Percentiles rank a stretch among this genome's conserved stretches.
These are phyloP conservation scores for Balearica regulorum DNA, from an alignment of 2,797 vertebrate genomes.

Conservation along the genomic window DNA sequence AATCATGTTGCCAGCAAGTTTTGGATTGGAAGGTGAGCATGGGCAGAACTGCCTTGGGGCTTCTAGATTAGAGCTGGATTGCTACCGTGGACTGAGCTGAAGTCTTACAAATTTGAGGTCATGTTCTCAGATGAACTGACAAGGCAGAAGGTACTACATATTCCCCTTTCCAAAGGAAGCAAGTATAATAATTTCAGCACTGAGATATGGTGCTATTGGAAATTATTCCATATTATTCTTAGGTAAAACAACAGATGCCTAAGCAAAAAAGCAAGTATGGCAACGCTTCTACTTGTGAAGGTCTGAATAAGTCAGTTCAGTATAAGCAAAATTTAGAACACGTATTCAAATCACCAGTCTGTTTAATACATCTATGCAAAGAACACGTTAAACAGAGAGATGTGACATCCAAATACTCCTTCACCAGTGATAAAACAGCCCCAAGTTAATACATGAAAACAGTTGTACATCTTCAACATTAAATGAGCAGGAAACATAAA, in stretches of 20 bases:
- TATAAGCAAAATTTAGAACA: constrained; percentile 26
- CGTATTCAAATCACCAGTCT: background rate
- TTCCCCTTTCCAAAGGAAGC: background rate
- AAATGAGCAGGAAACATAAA: background rate
- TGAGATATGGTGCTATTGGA: background rate
- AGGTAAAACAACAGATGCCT: constrained; percentile 17
- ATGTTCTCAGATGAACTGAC: background rate
- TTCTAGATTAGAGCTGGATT: background rate
- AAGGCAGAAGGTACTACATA: background rate
- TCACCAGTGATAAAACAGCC: background rate
- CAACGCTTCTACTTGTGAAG: background rate
- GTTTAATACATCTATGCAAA: background rate
- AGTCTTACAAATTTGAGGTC: background rate
- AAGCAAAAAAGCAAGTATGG: background rate
- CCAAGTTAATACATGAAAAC: background rate
- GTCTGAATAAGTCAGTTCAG: background rate
- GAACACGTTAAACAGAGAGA: background rate
- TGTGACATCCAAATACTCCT: background rate
- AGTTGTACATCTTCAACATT: background rate
- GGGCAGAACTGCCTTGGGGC: background rate
- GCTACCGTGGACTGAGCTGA: background rate
- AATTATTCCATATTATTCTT: background rate
- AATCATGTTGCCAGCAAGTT: background rate
- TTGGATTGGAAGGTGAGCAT: background rate
- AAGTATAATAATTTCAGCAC: background rate